Percentiles rank a stretch among this genome's conserved stretches.
Conservation (phyloP, 2,888 invertebrate species). For the Lithophane leautieri region DNA sequence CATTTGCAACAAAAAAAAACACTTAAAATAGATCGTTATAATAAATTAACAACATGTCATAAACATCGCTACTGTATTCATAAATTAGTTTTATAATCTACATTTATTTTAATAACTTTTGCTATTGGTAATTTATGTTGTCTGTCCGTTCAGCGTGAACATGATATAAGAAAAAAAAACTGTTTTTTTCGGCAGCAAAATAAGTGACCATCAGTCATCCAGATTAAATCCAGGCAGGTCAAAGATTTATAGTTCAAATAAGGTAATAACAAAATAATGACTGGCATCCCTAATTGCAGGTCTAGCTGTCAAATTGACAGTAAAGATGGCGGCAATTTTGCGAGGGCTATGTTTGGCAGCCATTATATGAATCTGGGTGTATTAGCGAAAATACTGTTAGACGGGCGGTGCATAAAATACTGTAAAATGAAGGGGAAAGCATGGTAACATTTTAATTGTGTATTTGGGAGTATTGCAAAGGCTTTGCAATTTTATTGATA, state of each 20-base stretch:
- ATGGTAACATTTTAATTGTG: not conserved
- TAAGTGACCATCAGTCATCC: not conserved
- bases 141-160: slow-evolving; percentile 1
- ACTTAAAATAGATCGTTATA: not conserved
- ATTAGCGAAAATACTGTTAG: slow-evolving; percentile 42
- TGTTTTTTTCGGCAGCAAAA: not conserved
- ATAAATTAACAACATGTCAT: slow-evolving; percentile 16
- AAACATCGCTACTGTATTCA: slow-evolving; percentile 14
- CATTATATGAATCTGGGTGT: slow-evolving; percentile 37
- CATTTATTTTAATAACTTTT: slow-evolving; percentile 20
- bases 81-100: slow-evolving; percentile 10
- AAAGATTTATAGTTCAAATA: slow-evolving; percentile 26
- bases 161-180: slow-evolving; percentile 19
- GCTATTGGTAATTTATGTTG: not conserved
- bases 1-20: not conserved
- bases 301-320: slow-evolving; percentile 71
- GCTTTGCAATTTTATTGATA: slow-evolving; percentile 7
- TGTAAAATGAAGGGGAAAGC: slow-evolving; percentile 40
- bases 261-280: slow-evolving; percentile 11
- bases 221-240: not conserved
- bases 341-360: slow-evolving; percentile 35
- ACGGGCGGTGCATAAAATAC: slow-evolving; percentile 27
- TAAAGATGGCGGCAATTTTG: slow-evolving; percentile 68
- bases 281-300: slow-evolving; percentile 64
- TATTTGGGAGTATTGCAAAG: not conserved